Percentiles rank a stretch among this genome's conserved stretches.
Conservation (phyloP, 1,140 invertebrate genomes). For the Nephila pilipes region DNA sequence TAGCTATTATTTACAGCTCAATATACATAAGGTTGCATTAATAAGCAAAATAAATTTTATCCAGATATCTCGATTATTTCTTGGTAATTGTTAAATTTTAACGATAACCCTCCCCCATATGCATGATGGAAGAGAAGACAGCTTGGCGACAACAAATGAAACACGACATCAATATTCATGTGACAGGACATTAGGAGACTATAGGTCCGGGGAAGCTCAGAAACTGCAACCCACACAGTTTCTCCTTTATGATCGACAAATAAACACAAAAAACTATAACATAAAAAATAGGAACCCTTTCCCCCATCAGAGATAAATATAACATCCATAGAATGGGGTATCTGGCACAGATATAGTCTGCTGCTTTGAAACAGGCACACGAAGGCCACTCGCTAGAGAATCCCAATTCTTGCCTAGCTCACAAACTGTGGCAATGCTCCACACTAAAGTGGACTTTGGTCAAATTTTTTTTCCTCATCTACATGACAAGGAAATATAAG, state of each 20-base stretch:
- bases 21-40: too few relatives aligned
- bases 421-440: too few relatives aligned
- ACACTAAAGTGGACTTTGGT: too few relatives aligned
- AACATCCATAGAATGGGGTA: background rate
- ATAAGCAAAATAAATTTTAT: too few relatives aligned
- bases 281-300: conserved; percentile 30
- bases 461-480: too few relatives aligned
- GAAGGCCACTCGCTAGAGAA: background rate
- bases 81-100: too few relatives aligned
- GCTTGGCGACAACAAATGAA: background rate
- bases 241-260: background rate
- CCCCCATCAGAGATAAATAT: background rate
- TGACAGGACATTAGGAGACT: background rate
- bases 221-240: background rate
- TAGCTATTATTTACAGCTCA: too few relatives aligned
- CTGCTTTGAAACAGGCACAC: background rate
- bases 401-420: too few relatives aligned
- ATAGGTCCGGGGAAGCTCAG: background rate
- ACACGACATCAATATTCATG: background rate
- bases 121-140: background rate
- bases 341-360: background rate
- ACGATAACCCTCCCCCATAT: too few relatives aligned
- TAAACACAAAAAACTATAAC: background rate
- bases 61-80: too few relatives aligned
- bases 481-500: too few relatives aligned